These are phyloP conservation scores for Melinaea marsaeus DNA, from an alignment of 2,888 invertebrate genomes.

Conservation along the genomic window DNA sequence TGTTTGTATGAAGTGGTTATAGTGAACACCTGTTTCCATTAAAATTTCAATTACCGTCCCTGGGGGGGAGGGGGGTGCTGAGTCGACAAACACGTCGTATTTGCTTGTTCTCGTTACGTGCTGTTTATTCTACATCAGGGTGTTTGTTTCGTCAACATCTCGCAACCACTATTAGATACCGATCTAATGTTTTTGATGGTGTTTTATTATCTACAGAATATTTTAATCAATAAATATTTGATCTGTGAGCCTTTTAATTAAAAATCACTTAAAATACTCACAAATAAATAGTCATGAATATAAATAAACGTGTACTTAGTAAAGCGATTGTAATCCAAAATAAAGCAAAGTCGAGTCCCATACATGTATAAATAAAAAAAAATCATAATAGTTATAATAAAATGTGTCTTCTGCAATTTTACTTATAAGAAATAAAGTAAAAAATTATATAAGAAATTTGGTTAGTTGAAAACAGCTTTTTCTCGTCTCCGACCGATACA, in stretches of 20 bases:
- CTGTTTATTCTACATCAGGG: conserved; percentile 24
- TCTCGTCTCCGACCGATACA: conserved; percentile 6
- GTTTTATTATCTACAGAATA: background rate
- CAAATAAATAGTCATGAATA: no score
- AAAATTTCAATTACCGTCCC: conserved; percentile 55
- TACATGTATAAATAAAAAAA: no score
- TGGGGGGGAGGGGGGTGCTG: conserved; percentile 26
- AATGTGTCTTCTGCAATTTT: no score
- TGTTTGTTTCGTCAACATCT: conserved; percentile 18
- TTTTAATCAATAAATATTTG: no score
- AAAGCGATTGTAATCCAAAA: no score
- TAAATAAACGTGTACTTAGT: no score
- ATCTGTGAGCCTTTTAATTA: no score
- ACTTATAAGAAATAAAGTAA: no score
- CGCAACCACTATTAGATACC: background rate
- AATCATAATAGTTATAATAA: no score
- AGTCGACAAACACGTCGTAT: conserved; percentile 28
- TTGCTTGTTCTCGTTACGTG: conserved; percentile 21
- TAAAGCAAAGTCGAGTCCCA: no score
- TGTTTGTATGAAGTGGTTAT: background rate
- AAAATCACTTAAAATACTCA: no score
- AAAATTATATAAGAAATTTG: no score
- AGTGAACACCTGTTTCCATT: conserved; percentile 53
- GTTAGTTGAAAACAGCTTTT: background rate
- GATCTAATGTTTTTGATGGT: background rate